Conservation (phyloP, 1,140 invertebrate species). For the Stegodyphus mimosarum region DNA sequence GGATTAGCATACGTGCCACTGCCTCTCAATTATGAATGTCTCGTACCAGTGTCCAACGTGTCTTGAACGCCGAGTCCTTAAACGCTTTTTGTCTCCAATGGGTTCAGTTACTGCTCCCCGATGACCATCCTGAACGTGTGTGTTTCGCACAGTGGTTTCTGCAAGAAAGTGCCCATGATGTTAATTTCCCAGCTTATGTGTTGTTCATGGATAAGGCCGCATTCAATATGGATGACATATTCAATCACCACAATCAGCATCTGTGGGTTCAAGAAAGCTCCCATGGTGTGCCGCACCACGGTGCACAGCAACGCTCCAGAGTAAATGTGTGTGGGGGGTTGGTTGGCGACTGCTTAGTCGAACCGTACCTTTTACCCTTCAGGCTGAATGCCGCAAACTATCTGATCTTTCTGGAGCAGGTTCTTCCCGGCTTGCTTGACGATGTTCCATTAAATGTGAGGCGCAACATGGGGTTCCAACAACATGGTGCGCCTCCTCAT, state of each 20-base stretch:
- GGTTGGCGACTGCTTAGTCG: not conserved
- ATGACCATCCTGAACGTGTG: not conserved
- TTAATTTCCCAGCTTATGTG: not conserved
- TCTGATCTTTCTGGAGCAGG: not conserved
- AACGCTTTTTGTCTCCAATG: not conserved
- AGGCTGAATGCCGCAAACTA: not conserved
- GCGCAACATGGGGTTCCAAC: not conserved
- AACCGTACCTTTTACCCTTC: not conserved
- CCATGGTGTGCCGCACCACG: not conserved
- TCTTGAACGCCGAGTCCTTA: not conserved
- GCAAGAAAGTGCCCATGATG: not conserved
- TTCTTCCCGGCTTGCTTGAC: not conserved
- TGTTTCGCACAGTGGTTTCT: not conserved
- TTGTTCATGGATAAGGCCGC: not conserved
- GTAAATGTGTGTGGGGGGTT: not conserved
- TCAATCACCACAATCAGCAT: not conserved
- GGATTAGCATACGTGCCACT: conserved; percentile 1
- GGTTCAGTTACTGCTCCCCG: not conserved
- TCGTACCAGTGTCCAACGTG: not conserved
- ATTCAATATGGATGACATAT: not conserved
- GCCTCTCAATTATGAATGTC: not conserved
- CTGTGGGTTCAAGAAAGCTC: not conserved
- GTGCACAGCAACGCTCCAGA: not conserved
- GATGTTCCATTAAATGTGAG: not conserved
- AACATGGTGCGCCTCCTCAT: not conserved